These are phyloP conservation scores for Andrena trimmerana DNA, from an alignment of 2,888 invertebrate species.

Conservation along the genomic window DNA sequence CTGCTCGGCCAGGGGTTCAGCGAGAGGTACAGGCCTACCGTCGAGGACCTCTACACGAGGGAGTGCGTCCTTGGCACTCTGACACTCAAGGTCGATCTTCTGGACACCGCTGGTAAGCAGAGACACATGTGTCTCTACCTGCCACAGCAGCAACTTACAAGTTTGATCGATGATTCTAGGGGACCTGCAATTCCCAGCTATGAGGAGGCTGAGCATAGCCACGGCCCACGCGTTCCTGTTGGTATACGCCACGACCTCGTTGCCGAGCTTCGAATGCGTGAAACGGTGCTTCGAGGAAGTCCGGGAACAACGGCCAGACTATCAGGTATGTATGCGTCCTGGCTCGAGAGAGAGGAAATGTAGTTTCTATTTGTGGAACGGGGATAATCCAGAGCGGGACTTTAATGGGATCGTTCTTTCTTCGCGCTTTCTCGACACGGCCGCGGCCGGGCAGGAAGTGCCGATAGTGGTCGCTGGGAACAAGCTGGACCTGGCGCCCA, in stretches of 20 bases:
- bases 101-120: constrained; percentile 82
- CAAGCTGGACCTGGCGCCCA: constrained; percentile 91
- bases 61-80: constrained; percentile 92
- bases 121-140: too few species aligned
- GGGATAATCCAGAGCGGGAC: too few species aligned
- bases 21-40: constrained; percentile 93
- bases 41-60: constrained; percentile 94
- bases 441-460: constrained; percentile 87
- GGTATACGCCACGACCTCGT: constrained; percentile 93
- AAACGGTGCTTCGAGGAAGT: constrained; percentile 93
- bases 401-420: neutral
- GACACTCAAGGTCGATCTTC: constrained; percentile 88
- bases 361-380: neutral
- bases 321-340: constrained; percentile 84
- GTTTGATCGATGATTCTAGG: constrained; percentile 85
- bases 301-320: constrained; percentile 92
- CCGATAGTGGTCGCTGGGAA: constrained; percentile 95
- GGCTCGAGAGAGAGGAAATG: neutral
- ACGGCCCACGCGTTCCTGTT: constrained; percentile 95
- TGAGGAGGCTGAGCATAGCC: constrained; percentile 94
- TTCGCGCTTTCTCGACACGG: neutral
- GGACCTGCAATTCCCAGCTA: constrained; percentile 95
- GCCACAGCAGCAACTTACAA: too few species aligned
- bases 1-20: constrained; percentile 93
- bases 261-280: constrained; percentile 90